Conservation (phyloP, 2,888 invertebrate genomes). For the Oscheius sp. region DNA sequence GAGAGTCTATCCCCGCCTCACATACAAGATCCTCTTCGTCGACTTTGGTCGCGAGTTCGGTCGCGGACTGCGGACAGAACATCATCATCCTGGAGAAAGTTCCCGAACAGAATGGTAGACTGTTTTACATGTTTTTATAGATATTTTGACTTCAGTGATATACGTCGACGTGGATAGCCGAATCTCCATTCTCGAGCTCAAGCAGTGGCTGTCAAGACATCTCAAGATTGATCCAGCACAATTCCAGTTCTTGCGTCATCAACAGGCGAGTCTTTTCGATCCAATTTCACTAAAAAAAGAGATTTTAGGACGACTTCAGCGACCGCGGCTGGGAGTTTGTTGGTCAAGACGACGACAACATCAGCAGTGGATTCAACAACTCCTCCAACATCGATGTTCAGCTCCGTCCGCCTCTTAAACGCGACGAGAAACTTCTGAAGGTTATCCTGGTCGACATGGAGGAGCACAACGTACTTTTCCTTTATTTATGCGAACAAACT, state of each 20-base stretch:
- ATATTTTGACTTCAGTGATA: slow-evolving; percentile 33
- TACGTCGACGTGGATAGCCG: slow-evolving; percentile 52
- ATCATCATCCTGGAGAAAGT: neutral
- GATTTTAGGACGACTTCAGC: slow-evolving; percentile 28
- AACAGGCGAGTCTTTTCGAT: slow-evolving; percentile 1
- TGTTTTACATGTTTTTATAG: neutral
- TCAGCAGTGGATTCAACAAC: neutral
- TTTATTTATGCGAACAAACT: neutral
- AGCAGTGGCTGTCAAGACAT: slow-evolving; percentile 50
- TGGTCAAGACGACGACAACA: slow-evolving; percentile 11
- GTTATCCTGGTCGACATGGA: slow-evolving; percentile 53
- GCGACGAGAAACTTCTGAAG: slow-evolving; percentile 54
- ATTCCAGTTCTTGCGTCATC: slow-evolving; percentile 50
- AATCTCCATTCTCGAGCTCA: slow-evolving; percentile 46
- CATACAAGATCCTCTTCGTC: neutral
- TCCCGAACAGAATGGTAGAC: neutral
- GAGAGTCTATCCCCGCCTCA: no score
- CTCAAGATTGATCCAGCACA: slow-evolving; percentile 44
- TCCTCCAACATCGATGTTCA: slow-evolving; percentile 39
- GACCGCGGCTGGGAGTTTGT: slow-evolving; percentile 41
- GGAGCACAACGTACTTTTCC: slow-evolving; percentile 36
- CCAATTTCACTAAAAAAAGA: neutral
- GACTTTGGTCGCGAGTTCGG: slow-evolving; percentile 8
- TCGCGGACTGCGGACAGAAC: slow-evolving; percentile 1
- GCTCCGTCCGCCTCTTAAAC: slow-evolving; percentile 57